These are phyloP conservation scores for Platycnemis pennipes DNA, from an alignment of 2,888 invertebrate species.

Conservation along the genomic window DNA sequence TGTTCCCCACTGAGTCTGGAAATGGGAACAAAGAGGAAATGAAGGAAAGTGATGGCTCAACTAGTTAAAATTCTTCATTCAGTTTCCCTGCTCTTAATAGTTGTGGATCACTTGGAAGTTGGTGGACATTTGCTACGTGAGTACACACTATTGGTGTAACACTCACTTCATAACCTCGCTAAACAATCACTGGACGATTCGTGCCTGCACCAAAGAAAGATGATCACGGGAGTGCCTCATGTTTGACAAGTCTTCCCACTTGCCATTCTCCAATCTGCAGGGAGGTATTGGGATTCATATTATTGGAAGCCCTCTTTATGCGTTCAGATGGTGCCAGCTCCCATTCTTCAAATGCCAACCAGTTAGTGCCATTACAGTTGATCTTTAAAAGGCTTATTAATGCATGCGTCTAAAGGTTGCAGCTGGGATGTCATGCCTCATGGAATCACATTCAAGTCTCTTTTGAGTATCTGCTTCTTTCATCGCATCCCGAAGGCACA, in stretches of 20 bases:
- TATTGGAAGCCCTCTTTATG: background rate
- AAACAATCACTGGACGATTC: slow-evolving; percentile 42
- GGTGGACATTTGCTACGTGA: background rate
- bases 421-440: background rate
- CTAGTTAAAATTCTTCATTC: background rate
- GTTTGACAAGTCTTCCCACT: slow-evolving; percentile 68
- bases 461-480: no score
- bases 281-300: slow-evolving; percentile 52
- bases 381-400: background rate
- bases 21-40: slow-evolving; percentile 46
- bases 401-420: background rate
- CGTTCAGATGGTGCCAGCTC: background rate
- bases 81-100: background rate
- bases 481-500: no score
- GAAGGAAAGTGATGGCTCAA: background rate
- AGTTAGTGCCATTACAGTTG: background rate
- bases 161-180: slow-evolving; percentile 61
- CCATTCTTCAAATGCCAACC: background rate
- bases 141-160: slow-evolving; percentile 7
- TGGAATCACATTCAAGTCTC: background rate
- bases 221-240: slow-evolving; percentile 67
- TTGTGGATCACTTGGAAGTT: background rate
- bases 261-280: slow-evolving; percentile 67
- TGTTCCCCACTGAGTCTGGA: slow-evolving; percentile 70
- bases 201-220: slow-evolving; percentile 28